phyloP scores from a whole-genome alignment of 2,888 invertebrate species.

The Microplitis manilae region DNA sequence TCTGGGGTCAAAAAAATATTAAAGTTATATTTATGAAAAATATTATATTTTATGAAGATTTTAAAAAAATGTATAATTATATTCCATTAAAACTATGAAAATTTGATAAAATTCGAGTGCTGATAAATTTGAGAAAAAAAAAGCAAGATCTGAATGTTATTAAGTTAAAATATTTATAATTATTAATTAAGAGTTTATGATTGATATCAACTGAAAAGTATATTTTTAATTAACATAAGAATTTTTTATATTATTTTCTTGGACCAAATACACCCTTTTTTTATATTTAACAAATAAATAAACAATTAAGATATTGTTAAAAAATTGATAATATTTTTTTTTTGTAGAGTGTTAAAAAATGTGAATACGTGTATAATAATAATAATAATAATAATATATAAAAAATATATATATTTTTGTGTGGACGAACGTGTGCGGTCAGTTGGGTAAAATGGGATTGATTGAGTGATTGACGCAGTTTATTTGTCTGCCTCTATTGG shows the following conservation, averaged over 20 bases:
- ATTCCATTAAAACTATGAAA: constrained; percentile 41
- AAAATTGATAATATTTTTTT: not conserved
- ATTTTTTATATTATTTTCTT: constrained; percentile 43
- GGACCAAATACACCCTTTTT: constrained; percentile 45
- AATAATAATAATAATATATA: not conserved
- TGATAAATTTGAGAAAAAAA: not conserved
- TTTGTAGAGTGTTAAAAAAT: not conserved
- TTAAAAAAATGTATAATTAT: too few relatives aligned
- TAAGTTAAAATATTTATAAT: not conserved
- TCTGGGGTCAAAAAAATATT: too few relatives aligned
- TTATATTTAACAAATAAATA: constrained; percentile 28
- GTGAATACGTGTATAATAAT: constrained; percentile 4
- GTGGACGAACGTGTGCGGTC: not conserved
- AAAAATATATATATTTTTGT: not conserved
- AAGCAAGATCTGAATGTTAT: not conserved
- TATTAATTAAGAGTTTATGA: not conserved
- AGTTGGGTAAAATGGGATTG: not conserved
- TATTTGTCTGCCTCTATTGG: not conserved
- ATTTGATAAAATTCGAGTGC: not conserved
- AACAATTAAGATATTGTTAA: constrained; percentile 22
- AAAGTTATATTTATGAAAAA: too few relatives aligned
- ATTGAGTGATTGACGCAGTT: not conserved
- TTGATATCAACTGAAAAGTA: constrained; percentile 9
- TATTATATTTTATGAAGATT: too few relatives aligned
- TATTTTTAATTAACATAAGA: constrained; percentile 21